Evolutionary conservation across 1,140 invertebrate species (phyloP).

Genomic region (Sminthurinus signatus): DNA sequence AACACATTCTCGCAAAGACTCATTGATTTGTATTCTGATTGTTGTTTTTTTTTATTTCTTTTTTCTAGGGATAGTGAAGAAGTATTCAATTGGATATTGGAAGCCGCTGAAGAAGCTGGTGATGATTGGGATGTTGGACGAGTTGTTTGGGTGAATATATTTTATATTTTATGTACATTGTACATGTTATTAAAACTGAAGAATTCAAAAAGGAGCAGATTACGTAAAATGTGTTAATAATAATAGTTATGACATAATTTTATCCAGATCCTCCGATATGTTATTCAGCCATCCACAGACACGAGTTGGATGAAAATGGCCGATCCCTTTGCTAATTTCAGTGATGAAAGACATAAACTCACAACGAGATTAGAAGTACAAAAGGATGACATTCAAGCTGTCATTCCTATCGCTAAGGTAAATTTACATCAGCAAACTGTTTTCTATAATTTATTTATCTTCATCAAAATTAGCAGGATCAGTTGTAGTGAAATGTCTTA

Average conservation of each 20-base stretch:
- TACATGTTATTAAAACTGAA: too few species aligned
- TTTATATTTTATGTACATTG: too few species aligned
- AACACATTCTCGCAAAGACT: too few species aligned
- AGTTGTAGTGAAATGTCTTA: too few species aligned
- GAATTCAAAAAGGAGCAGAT: too few species aligned
- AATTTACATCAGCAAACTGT: too few species aligned
- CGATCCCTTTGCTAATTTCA: slow-evolving; percentile 52
- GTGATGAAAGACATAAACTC: slow-evolving; percentile 60
- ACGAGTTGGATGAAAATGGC: slow-evolving; percentile 46
- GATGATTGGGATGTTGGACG: slow-evolving; percentile 69
- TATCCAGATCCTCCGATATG: slow-evolving; percentile 65
- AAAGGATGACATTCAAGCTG: slow-evolving; percentile 89
- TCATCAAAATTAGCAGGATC: too few species aligned
- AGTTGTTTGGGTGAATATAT: slow-evolving; percentile 77
- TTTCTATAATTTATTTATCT: too few species aligned
- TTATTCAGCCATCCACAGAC: slow-evolving; percentile 54
- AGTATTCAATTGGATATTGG: slow-evolving; percentile 81
- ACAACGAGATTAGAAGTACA: slow-evolving; percentile 78
- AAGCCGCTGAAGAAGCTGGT: slow-evolving; percentile 71
- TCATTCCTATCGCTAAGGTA: slow-evolving; percentile 90
- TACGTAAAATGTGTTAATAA: too few species aligned
- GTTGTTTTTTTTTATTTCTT: neutral
- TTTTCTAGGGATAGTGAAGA: slow-evolving; percentile 58
- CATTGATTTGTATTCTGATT: too few species aligned
- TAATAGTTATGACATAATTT: too few species aligned